These are phyloP conservation scores for Elymnias hypermnestra DNA, from an alignment of 1,140 invertebrate genomes.

Conservation along the genomic window DNA sequence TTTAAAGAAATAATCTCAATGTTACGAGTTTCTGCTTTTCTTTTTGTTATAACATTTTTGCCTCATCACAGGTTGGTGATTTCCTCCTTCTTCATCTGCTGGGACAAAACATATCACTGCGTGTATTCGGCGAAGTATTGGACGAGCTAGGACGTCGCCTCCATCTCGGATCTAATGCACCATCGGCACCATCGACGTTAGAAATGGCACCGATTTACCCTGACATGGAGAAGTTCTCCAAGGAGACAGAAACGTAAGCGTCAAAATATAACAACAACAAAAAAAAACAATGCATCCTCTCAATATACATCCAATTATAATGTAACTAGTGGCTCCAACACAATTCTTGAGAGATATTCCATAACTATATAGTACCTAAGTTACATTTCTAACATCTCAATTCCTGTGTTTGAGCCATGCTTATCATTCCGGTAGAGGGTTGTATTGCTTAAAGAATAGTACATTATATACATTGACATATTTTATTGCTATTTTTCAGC, in stretches of 20 bases:
- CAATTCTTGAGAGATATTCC: slow-evolving; percentile 24
- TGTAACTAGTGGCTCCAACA: slow-evolving; percentile 22
- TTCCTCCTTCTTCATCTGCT: slow-evolving; percentile 89
- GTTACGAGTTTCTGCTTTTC: no score
- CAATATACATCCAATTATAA: slow-evolving; percentile 3
- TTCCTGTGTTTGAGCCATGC: slow-evolving; percentile 29
- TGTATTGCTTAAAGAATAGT: slow-evolving; percentile 13
- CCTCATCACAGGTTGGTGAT: slow-evolving; percentile 88
- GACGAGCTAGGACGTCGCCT: slow-evolving; percentile 79
- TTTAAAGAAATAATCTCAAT: no score
- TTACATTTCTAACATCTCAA: slow-evolving; percentile 20
- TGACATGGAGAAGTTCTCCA: slow-evolving; percentile 84
- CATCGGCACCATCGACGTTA: slow-evolving; percentile 88
- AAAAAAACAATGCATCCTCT: slow-evolving; percentile 22
- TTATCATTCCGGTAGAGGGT: slow-evolving; percentile 13
- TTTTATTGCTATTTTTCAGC: slow-evolving; percentile 16
- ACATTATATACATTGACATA: slow-evolving; percentile 10
- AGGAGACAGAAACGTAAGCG: slow-evolving; percentile 87
- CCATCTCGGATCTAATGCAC: slow-evolving; percentile 83
- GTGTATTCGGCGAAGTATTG: slow-evolving; percentile 86
- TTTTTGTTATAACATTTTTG: no score
- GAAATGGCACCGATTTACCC: slow-evolving; percentile 91
- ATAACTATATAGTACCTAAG: slow-evolving; percentile 4
- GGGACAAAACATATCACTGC: slow-evolving; percentile 90
- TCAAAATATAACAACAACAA: not conserved